Evolutionary conservation across 2,113 vertebrate genomes (phyloP).

Genomic region (Dicaeum eximium): DNA sequence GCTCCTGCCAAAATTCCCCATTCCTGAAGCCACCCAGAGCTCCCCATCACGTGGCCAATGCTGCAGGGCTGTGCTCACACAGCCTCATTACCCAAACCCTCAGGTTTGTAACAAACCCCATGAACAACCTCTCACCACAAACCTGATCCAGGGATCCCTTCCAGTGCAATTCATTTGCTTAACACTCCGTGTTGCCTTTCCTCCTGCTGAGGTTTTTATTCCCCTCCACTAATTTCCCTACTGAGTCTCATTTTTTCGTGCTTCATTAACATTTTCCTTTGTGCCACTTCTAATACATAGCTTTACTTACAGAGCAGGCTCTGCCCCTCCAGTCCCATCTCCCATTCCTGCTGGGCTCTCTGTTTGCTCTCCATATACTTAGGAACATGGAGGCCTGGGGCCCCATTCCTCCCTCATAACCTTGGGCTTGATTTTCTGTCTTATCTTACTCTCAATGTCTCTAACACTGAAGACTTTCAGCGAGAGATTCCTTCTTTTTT

Average conservation of each 20-base stretch:
- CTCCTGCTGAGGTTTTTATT: background rate
- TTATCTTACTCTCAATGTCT: rapidly evolving
- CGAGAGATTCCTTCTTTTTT: background rate
- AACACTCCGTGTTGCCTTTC: background rate
- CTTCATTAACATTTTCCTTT: background rate
- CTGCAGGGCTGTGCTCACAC: rapidly evolving
- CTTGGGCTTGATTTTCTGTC: background rate
- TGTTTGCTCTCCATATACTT: rapidly evolving
- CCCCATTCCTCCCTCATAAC: background rate
- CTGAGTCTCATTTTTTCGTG: background rate
- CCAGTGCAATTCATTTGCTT: background rate
- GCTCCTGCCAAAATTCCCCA: background rate
- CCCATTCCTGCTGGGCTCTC: background rate
- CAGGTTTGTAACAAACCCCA: background rate
- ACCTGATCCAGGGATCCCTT: background rate
- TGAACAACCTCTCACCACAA: background rate
- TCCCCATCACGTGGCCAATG: rapidly evolving
- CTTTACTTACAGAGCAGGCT: conserved; percentile 15
- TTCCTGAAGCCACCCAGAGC: rapidly evolving
- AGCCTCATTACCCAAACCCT: background rate
- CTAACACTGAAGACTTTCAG: background rate
- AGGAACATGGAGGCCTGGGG: background rate
- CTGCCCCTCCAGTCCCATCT: background rate
- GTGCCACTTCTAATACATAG: background rate
- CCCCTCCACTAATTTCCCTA: background rate